A percentile compares a stretch with the other conserved stretches of the same genome.
Conservation (phyloP, 2,888 invertebrate genomes). For the Rotaria sp. region DNA sequence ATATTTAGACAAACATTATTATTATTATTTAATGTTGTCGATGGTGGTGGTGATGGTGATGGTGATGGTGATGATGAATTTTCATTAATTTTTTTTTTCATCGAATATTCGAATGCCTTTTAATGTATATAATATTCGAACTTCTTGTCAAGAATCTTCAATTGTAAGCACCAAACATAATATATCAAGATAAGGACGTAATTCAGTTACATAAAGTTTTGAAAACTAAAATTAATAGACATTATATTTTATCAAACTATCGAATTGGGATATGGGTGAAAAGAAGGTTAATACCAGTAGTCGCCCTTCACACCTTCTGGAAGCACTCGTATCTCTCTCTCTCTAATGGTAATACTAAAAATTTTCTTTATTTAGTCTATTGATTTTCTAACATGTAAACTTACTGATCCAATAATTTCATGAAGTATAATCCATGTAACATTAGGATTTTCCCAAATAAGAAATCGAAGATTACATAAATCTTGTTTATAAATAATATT, state of each 20-base stretch:
- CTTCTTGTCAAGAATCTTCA: conserved; percentile 91
- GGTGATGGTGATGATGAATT: no score
- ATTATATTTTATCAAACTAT: no score
- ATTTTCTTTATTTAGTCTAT: no score
- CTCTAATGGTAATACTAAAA: no score
- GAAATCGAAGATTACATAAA: conserved; percentile 74
- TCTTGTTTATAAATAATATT: conserved; percentile 31
- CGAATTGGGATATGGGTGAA: no score
- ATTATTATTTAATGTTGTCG: not conserved
- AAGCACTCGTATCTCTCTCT: no score
- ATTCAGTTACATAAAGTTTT: conserved; percentile 73
- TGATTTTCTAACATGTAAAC: no score
- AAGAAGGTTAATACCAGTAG: no score
- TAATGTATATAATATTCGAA: no score
- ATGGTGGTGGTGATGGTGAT: not conserved
- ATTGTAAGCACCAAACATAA: conserved; percentile 75
- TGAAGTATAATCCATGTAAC: conserved; percentile 80
- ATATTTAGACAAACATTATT: conserved; percentile 60
- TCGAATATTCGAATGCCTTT: conserved; percentile 75
- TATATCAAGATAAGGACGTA: conserved; percentile 82
- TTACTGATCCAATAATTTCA: conserved; percentile 61
- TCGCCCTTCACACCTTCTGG: no score
- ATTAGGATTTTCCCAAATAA: conserved; percentile 91
- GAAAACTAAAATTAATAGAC: no score
- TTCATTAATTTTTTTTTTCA: not conserved